These are phyloP conservation scores for Mythimna impura DNA, from an alignment of 2,888 invertebrate species.

Conservation along the genomic window DNA sequence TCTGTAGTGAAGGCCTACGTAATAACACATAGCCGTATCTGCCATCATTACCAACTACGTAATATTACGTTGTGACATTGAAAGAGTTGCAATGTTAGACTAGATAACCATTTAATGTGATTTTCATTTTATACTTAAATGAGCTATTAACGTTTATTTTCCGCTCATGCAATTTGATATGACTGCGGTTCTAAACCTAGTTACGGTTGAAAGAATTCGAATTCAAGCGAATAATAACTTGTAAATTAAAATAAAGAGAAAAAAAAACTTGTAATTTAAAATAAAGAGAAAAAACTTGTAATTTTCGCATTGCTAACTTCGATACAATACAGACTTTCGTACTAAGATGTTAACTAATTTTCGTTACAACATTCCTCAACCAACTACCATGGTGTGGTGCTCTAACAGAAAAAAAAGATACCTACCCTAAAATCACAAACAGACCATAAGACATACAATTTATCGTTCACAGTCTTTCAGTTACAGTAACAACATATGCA, in stretches of 20 bases:
- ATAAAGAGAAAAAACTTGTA: slow-evolving; percentile 1
- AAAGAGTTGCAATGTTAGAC: not conserved
- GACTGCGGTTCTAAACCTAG: not conserved
- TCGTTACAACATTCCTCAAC: not conserved
- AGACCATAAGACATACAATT: slow-evolving; percentile 45
- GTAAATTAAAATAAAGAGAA: not conserved
- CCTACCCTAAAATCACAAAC: slow-evolving; percentile 42
- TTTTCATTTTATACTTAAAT: not conserved
- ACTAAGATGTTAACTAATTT: not conserved
- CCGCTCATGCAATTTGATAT: slow-evolving; percentile 8
- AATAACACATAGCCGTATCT: too few relatives aligned
- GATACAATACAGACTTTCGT: slow-evolving; percentile 9
- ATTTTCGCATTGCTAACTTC: slow-evolving; percentile 4
- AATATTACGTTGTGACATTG: too few relatives aligned
- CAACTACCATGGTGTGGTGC: not conserved
- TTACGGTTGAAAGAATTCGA: slow-evolving; percentile 1
- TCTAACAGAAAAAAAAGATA: slow-evolving; percentile 7
- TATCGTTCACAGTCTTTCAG: slow-evolving; percentile 39
- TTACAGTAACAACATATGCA: slow-evolving; percentile 21
- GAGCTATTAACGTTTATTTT: slow-evolving; percentile 6
- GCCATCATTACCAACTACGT: too few relatives aligned
- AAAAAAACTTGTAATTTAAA: slow-evolving; percentile 1
- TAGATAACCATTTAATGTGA: not conserved
- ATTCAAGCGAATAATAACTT: slow-evolving; percentile 18
- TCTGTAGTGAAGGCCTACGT: too few relatives aligned